These are phyloP conservation scores for Mungos mungo DNA, from an alignment of 2,113 vertebrate genomes.

Conservation along the genomic window DNA sequence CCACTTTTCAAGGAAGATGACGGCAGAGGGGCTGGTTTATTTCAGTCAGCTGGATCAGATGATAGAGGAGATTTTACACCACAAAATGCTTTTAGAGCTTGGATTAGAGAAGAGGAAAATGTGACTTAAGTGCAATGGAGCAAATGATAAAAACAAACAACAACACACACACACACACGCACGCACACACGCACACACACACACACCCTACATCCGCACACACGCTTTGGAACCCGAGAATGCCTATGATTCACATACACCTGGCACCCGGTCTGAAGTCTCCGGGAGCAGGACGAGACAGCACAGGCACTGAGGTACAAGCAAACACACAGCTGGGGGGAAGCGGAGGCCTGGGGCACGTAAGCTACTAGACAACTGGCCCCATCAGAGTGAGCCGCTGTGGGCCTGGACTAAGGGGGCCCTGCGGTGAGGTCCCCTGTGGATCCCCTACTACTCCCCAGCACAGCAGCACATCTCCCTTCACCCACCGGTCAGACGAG, in stretches of 20 bases:
- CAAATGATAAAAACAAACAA: conserved; percentile 62
- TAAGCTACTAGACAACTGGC: background rate
- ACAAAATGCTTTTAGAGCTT: conserved; percentile 79
- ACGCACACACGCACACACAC: background rate
- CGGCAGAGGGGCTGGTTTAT: conserved; percentile 73
- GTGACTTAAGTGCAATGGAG: conserved; percentile 79
- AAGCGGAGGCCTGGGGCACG: background rate
- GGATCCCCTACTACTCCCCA: accelerated
- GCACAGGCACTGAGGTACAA: background rate
- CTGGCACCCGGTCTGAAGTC: conserved; percentile 71
- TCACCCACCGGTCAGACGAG: accelerated
- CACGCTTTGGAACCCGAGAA: conserved; percentile 33
- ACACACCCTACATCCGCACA: conserved; percentile 69
- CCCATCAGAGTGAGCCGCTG: background rate
- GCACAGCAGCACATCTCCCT: accelerated
- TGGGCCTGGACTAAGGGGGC: background rate
- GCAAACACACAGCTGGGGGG: background rate
- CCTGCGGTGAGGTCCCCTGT: accelerated
- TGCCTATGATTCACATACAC: conserved; percentile 82
- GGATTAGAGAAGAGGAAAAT: conserved; percentile 84
- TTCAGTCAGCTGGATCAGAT: conserved; percentile 81
- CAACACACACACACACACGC: conserved; percentile 19
- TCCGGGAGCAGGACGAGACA: background rate
- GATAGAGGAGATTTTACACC: conserved; percentile 80
- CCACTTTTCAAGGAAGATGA: conserved; percentile 77